Percentiles rank a stretch among this genome's conserved stretches.
These are phyloP conservation scores for Nysson spinosus DNA, from an alignment of 2,888 invertebrate genomes.

Conservation along the genomic window DNA sequence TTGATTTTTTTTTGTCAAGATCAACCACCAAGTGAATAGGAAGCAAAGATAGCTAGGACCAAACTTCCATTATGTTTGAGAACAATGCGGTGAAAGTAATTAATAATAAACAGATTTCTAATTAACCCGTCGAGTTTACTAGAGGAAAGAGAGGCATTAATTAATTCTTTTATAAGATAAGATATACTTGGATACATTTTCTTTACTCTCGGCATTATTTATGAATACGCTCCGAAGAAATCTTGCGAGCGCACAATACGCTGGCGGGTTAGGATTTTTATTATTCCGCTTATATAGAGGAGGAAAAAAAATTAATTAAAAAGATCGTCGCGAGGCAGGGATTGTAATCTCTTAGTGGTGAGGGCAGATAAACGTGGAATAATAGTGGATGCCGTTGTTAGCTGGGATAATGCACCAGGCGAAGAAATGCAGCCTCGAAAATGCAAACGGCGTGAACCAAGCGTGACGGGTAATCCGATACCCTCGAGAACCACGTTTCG, in stretches of 20 bases:
- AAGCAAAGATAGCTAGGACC: too few relatives aligned
- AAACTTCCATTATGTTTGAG: neutral
- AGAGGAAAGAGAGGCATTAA: too few relatives aligned
- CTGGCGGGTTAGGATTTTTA: too few relatives aligned
- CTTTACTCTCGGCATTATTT: too few relatives aligned
- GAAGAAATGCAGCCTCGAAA: slow-evolving; percentile 16
- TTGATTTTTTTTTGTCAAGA: slow-evolving; percentile 25
- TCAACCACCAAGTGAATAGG: neutral
- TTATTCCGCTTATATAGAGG: too few relatives aligned
- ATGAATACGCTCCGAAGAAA: too few relatives aligned
- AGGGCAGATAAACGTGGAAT: slow-evolving; percentile 38
- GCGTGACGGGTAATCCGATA: slow-evolving; percentile 44
- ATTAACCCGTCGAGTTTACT: too few relatives aligned
- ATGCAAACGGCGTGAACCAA: slow-evolving; percentile 34
- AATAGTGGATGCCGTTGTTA: slow-evolving; percentile 28
- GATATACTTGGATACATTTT: too few relatives aligned
- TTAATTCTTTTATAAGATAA: too few relatives aligned
- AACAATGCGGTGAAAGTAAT: neutral
- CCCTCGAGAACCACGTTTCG: slow-evolving; percentile 19
- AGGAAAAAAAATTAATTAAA: neutral
- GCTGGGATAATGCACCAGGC: slow-evolving; percentile 29
- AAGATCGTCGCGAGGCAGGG: slow-evolving; percentile 10
- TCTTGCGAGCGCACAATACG: too few relatives aligned
- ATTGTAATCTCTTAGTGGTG: slow-evolving; percentile 25
- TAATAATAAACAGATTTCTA: neutral